These are phyloP conservation scores for Albula goreensis DNA, from an alignment of 2,113 vertebrate genomes.

Conservation along the genomic window DNA sequence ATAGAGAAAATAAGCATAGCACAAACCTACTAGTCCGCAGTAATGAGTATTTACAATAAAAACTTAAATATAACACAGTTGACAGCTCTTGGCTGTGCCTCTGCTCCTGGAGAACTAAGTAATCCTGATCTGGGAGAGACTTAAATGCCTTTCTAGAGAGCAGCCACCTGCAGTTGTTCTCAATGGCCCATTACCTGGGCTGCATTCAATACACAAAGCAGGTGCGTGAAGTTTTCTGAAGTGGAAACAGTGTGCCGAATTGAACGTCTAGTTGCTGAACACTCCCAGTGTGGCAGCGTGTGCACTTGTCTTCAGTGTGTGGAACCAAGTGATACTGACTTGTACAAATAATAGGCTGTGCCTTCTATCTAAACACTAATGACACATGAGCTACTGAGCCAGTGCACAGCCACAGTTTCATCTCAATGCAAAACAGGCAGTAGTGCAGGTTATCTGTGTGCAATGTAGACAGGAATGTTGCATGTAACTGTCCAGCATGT, in stretches of 20 bases:
- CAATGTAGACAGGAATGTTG: too few relatives aligned
- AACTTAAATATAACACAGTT: neutral
- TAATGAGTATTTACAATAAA: neutral
- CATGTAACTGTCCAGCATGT: too few relatives aligned
- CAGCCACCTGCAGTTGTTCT: neutral
- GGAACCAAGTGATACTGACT: neutral
- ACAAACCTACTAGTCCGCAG: neutral
- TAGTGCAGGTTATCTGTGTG: too few relatives aligned
- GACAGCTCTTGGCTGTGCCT: neutral
- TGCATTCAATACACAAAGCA: neutral
- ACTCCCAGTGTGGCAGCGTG: neutral
- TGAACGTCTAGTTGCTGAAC: neutral
- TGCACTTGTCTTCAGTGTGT: neutral
- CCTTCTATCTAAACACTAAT: neutral
- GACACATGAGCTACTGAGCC: neutral
- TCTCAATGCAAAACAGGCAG: neutral
- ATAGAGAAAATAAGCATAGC: neutral
- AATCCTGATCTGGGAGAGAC: too few relatives aligned
- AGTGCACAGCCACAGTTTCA: neutral
- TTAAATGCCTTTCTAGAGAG: too few relatives aligned
- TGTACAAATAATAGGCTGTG: neutral
- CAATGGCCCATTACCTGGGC: neutral
- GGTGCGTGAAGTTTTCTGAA: neutral
- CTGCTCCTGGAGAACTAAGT: neutral
- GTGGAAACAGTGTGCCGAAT: neutral